These are phyloP conservation scores for Anastrepha ludens DNA, from an alignment of 1,140 invertebrate genomes.

Conservation along the genomic window DNA sequence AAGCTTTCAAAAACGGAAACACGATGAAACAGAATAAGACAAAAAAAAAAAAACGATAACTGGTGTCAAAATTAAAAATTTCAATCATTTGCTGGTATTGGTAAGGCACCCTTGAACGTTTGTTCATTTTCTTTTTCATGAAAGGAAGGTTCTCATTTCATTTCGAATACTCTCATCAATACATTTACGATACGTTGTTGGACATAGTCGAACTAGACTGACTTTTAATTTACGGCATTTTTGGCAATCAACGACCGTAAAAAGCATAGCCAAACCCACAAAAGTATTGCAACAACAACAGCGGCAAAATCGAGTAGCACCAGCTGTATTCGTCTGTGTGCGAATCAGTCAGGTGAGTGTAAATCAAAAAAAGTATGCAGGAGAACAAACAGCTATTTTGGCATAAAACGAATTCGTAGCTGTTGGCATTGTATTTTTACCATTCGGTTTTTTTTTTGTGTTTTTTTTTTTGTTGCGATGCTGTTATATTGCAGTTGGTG, in stretches of 20 bases:
- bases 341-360: background rate
- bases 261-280: conserved; percentile 31
- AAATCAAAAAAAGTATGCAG: background rate
- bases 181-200: background rate
- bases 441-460: background rate
- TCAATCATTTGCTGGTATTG: background rate
- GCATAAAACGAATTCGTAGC: background rate
- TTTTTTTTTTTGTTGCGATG: background rate
- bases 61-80: conserved; percentile 49
- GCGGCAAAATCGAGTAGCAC: background rate
- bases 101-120: too few species aligned
- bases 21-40: background rate
- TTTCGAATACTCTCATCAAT: background rate
- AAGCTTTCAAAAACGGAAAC: background rate
- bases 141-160: background rate
- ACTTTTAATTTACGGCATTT: conserved; percentile 48
- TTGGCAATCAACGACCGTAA: conserved; percentile 49
- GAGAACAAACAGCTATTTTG: conserved; percentile 1
- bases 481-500: background rate
- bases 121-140: too few species aligned
- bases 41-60: background rate
- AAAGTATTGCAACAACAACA: background rate
- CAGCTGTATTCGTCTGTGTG: background rate
- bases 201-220: conserved; percentile 38
- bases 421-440: background rate